Evolutionary conservation across 2,888 invertebrate genomes (phyloP), one percentile per base, ranked within the genome.

Genomic region (Drosophila putrida): DNA sequence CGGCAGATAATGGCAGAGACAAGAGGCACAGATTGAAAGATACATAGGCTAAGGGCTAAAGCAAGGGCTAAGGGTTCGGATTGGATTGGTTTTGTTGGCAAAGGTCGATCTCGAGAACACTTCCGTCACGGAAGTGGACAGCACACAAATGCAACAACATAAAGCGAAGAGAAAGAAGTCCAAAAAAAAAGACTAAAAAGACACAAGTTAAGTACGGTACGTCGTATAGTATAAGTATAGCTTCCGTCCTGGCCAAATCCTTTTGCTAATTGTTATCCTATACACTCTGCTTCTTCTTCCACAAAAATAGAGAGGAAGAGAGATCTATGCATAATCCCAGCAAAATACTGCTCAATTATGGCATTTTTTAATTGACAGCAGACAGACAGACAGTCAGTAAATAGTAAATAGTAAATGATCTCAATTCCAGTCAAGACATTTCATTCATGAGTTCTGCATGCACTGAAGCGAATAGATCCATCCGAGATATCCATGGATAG

Each of bases 241-340:
- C 86, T 83, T 88, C 83, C 88, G 88, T 86, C 71, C 68, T 74
- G 60, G 27, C 58, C 72, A 88, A 88, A 83, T 83, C 83, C 88
- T 83, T 83, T 83, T 44, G 81, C 83, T 83, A 86, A 88, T 83
- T 83, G 83, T 86, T 86, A 83, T 83, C 88, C 83, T 65, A 82
- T 79, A 68, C 73, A 63, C 35, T 6, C 8, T 44, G 4, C 27
- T n/a, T n/a, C n/a, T n/a, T n/a, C n/a, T n/a, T n/a, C n/a, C n/a
- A n/a, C 44, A n/a, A 46, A 46, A 44, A 31, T 9, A 55, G 13
- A 27, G 28, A 39, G n/a, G 6, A 2, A 39, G 11, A 20, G 11
- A 41, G 59, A 55, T 47, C 50, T 68, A 53, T 75, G 70, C 72
- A 67, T 82, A 80, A 80, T 78, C 82, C 63, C 49, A 41, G 50